Evolutionary conservation across 2,797 vertebrate genomes (phyloP).

Genomic region (Bovichtus variegatus): DNA sequence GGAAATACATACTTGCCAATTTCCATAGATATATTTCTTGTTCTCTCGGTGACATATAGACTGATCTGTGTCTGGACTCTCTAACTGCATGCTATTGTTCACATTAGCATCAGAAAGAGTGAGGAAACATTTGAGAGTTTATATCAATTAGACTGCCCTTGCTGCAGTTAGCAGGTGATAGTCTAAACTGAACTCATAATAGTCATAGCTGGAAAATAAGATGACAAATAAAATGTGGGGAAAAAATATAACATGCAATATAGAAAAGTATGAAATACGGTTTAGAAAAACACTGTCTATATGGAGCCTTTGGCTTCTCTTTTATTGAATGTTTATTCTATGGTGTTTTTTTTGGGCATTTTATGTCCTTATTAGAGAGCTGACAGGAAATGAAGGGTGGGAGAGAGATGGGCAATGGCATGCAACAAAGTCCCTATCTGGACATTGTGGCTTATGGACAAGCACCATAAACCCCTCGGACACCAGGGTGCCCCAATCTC

Average conservation of each 20-base stretch:
- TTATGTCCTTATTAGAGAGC: not conserved
- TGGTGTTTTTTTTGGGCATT: not conserved
- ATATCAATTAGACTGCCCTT: not conserved
- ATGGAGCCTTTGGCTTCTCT: not conserved
- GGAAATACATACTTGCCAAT: not conserved
- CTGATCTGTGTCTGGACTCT: constrained; percentile 1
- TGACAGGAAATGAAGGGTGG: not conserved
- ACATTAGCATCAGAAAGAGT: not conserved
- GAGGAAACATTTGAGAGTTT: constrained; percentile 1
- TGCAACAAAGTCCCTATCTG: not conserved
- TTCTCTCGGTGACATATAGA: not conserved
- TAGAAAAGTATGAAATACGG: not conserved
- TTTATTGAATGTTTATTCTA: not conserved
- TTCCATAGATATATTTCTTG: not conserved
- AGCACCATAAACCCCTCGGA: not conserved
- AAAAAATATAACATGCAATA: not conserved
- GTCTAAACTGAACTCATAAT: not conserved
- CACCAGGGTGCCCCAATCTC: not conserved
- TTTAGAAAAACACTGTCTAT: not conserved
- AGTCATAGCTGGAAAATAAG: not conserved
- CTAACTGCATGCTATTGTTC: constrained; percentile 3
- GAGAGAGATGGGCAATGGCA: not conserved
- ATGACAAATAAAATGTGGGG: not conserved
- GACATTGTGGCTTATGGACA: too few relatives aligned
- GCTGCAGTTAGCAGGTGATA: not conserved